Evolutionary conservation across 2,113 vertebrate species (phyloP).

Genomic region (Hemichromis elongatus): DNA sequence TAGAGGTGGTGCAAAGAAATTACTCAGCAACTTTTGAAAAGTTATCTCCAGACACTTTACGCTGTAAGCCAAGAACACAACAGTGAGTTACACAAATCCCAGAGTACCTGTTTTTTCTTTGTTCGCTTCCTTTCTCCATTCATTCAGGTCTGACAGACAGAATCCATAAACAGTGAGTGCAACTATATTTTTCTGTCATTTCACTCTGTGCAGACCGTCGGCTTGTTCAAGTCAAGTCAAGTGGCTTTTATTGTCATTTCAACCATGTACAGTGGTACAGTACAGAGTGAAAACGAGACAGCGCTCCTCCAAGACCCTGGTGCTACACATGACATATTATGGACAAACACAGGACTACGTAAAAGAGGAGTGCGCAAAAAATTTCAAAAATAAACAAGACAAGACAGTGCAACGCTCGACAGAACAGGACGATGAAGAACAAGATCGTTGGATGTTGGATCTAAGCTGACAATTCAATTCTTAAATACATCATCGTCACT

Average conservation of each 20-base stretch:
- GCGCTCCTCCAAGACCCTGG: no score
- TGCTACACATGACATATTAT: no score
- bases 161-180: not conserved
- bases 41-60: not conserved
- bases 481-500: not conserved
- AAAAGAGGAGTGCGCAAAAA: no score
- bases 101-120: not conserved
- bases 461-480: not conserved
- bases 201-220: not conserved
- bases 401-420: no score
- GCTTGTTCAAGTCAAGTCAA: no score
- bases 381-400: no score
- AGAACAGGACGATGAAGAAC: no score
- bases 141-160: not conserved
- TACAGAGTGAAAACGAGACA: no score
- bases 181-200: not conserved
- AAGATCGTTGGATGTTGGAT: no score
- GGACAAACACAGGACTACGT: no score
- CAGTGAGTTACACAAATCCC: not conserved
- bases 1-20: not conserved
- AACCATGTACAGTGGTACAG: no score
- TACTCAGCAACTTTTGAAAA: not conserved
- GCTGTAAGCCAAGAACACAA: not conserved
- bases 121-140: not conserved
- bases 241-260: no score